Base-by-base conservation (phyloP, 1,140 invertebrate genomes). In the Phocides pigmalion region DNA sequence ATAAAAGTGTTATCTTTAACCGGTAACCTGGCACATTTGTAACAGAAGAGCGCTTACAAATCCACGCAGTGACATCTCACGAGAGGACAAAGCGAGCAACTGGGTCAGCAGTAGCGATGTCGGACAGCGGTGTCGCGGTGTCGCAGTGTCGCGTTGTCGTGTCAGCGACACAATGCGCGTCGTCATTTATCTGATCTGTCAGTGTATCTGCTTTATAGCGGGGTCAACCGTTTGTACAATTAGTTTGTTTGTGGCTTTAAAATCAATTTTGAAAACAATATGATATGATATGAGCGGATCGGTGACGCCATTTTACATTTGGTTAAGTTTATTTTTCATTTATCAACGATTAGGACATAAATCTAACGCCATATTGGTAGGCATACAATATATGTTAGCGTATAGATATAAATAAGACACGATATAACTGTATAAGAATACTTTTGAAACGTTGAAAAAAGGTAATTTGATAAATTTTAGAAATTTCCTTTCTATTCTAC, bases 21-120 rank as follows among this genome's bases (percentile, higher is more conserved):
- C n/a, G n/a, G n/a, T n/a, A n/a, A n/a, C 14, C 35, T 2, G 1
- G 32, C 4, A 32, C 28, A 32, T 4, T 32, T 14, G 12, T 11
- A 35, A 14, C 5, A 22, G 28, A 32, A 32, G n/a, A 25, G 22
- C n/a, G n/a, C 20, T 44, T 4, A n/a, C 17, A 44, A 17, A 46
- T 1, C 5, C 14, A n/a, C n/a, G n/a, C 12, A 46, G 46, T 49
- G 46, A 25, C 39, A 67, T 62, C 28, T 62, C 44, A 76, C 65
- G 71, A 76, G 72, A 74, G 69, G 72, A 81, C 77, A 76, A 78
- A 74, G 65, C 49, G 32, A n/a, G 25, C 28, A 82, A 74, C 61
- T 75, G 62, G 75, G 76, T 76, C 74, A 76, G 28, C 42, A 70
- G 68, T 72, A 72, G 44, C 32, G 54, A 63, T 72, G 72, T 69